Percentiles rank a stretch among this genome's conserved stretches.
Conservation (phyloP, 2,888 invertebrate species). For the Plemyria rubiginata region DNA sequence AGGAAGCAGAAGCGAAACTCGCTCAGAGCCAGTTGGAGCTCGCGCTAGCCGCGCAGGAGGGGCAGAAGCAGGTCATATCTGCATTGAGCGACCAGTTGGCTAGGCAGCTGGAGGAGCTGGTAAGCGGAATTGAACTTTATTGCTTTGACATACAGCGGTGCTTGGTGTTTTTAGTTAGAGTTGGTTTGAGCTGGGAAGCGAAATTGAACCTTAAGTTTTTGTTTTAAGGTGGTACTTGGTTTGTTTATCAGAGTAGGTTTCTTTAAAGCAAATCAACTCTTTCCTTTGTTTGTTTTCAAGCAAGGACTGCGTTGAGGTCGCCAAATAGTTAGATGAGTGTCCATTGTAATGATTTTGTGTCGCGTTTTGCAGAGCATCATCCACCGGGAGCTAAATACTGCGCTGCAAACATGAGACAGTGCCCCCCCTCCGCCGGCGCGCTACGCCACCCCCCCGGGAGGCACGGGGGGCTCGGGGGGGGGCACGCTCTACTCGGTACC, state of each 20-base stretch:
- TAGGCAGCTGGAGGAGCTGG: slow-evolving; percentile 91
- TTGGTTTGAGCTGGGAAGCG: neutral
- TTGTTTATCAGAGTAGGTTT: neutral
- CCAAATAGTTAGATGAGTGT: neutral
- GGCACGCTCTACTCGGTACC: slow-evolving; percentile 28
- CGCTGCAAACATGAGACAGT: slow-evolving; percentile 89
- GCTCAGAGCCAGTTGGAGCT: slow-evolving; percentile 92
- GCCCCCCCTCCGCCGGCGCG: slow-evolving; percentile 57
- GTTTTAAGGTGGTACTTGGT: neutral
- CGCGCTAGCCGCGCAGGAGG: slow-evolving; percentile 91
- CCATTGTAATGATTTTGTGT: neutral
- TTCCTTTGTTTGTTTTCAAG: neutral
- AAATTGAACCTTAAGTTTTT: no score
- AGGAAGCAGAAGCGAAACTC: slow-evolving; percentile 87
- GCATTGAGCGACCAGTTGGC: slow-evolving; percentile 94
- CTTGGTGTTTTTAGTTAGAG: neutral
- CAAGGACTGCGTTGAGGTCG: neutral
- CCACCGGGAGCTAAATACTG: slow-evolving; percentile 93
- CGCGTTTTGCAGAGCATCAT: slow-evolving; percentile 83
- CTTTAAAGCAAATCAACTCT: no score
- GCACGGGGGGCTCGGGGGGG: slow-evolving; percentile 27
- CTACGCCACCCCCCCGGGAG: slow-evolving; percentile 40
- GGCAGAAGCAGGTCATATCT: slow-evolving; percentile 91
- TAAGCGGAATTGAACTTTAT: slow-evolving; percentile 47
- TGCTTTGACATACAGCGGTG: neutral